Evolutionary conservation across 2,797 vertebrate species (phyloP).

Genomic region (Notolabrus celidotus): DNA sequence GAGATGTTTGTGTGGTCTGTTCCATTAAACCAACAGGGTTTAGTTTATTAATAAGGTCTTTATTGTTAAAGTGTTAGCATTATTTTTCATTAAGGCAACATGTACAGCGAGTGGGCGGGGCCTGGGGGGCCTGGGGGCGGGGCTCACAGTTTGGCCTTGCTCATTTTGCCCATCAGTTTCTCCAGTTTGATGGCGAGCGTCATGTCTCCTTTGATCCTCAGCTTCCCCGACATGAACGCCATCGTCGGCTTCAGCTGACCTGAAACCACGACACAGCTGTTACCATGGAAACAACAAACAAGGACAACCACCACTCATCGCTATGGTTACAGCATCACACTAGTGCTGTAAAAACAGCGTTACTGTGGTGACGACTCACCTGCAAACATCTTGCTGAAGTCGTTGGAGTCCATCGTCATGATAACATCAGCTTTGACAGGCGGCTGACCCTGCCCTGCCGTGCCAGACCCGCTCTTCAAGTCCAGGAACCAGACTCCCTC

Average conservation of each 20-base stretch:
- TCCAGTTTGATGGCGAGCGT: slow-evolving; percentile 88
- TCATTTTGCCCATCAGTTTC: slow-evolving; percentile 87
- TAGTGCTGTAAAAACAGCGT: not conserved
- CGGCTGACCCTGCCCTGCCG: slow-evolving; percentile 84
- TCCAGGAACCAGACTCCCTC: slow-evolving; percentile 91
- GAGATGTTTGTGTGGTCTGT: no score
- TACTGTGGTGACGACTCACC: slow-evolving; percentile 77
- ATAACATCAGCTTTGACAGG: slow-evolving; percentile 85
- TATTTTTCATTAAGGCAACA: slow-evolving; percentile 46
- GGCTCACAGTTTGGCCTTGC: slow-evolving; percentile 83
- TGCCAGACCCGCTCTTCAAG: slow-evolving; percentile 87
- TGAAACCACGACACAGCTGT: slow-evolving; percentile 61
- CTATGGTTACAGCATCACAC: not conserved
- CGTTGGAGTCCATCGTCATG: slow-evolving; percentile 90
- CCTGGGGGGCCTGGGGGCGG: not conserved
- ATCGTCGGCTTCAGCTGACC: slow-evolving; percentile 93
- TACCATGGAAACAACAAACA: slow-evolving; percentile 19
- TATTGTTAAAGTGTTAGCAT: slow-evolving; percentile 4
- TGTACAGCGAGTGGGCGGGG: not conserved
- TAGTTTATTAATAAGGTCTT: slow-evolving; percentile 6
- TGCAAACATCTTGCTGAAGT: slow-evolving; percentile 94
- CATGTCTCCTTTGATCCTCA: slow-evolving; percentile 91
- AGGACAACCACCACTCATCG: no score
- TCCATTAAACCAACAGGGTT: no score
- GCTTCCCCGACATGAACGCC: slow-evolving; percentile 89